Evolutionary conservation across 2,113 vertebrate genomes (phyloP), one percentile per base, ranked within the genome.

Genomic region (Panthera uncia): DNA sequence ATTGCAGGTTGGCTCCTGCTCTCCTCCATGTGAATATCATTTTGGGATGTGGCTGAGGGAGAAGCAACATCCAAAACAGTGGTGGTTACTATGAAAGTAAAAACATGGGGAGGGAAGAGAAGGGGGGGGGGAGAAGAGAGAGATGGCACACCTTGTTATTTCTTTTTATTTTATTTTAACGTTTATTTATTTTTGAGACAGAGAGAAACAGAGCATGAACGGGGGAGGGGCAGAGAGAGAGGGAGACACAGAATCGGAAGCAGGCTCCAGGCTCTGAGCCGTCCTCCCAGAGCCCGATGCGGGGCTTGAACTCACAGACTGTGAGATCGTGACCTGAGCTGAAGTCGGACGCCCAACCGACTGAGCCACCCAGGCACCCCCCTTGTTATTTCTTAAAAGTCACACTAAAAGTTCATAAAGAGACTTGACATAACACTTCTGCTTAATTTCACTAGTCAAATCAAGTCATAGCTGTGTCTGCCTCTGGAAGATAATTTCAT

Each of bases 211-310:
- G 45, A 45, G 45, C 45, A 45, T 45, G 45, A 45, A 45, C 45
- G 0, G 45, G 45, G 45, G 45, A 45, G 1, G 45, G 45, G 45
- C 45, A 45, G 45, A 45, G 45, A 45, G 45, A 45, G 45, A 45
- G 45, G 45, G 7, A 45, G 45, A 45, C 45, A 45, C 45, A 45
- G 45, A 45, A 45, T 45, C 45, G 1, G 45, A 45, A 45, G 45
- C 45, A 45, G 45, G 45, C 45, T 45, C 45, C 45, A 45, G 7
- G 45, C 45, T 45, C 45, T 45, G 45, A 45, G 45, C 7, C 45
- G 0, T 9, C 45, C 8, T 1, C 45, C 45, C 45, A 45, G 45
- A 45, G 45, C 45, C 45, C 1, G 1, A 45, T 0, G 7, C 1
- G 7, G 45, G 45, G 45, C 45, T 45, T 0, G 45, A 45, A 45